A percentile compares a stretch with the other conserved stretches of the same genome.
Evolutionary conservation across 2,888 invertebrate genomes (phyloP).

Genomic region (Tridacna crocea): DNA sequence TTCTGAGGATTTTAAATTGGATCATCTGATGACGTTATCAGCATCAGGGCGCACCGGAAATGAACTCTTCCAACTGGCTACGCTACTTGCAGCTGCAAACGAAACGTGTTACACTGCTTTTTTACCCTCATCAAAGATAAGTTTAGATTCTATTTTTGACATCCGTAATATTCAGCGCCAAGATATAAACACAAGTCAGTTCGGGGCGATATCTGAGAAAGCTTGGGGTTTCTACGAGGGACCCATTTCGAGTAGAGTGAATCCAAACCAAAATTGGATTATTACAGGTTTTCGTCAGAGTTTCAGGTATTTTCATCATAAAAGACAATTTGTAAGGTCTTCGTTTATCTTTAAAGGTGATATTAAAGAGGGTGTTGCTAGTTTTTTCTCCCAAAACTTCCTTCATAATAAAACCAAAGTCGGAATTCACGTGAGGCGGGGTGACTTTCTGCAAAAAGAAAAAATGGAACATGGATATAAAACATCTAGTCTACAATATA

Average conservation of each 20-base stretch:
- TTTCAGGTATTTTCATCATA: constrained; percentile 69
- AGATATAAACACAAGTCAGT: background rate
- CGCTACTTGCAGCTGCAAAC: background rate
- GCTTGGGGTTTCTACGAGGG: background rate
- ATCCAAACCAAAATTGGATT: constrained; percentile 56
- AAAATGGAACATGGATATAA: constrained; percentile 60
- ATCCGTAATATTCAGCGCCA: background rate
- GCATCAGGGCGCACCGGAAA: background rate
- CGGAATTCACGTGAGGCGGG: constrained; percentile 66
- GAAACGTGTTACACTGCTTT: background rate
- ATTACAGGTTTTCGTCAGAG: constrained; percentile 70
- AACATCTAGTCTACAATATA: constrained; percentile 57
- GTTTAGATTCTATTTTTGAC: background rate
- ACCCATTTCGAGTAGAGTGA: background rate
- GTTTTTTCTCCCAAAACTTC: constrained; percentile 8
- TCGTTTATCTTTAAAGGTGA: constrained; percentile 61
- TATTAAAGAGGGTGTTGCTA: constrained; percentile 41
- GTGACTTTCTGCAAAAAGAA: constrained; percentile 53
- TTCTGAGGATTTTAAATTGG: background rate
- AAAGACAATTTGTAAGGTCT: constrained; percentile 38
- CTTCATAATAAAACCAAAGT: constrained; percentile 28
- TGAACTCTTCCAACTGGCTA: background rate
- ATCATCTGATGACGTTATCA: background rate
- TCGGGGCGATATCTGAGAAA: background rate
- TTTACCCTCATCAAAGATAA: background rate